Conservation (phyloP, 2,888 invertebrate species). For the Ochropacha duplaris region DNA sequence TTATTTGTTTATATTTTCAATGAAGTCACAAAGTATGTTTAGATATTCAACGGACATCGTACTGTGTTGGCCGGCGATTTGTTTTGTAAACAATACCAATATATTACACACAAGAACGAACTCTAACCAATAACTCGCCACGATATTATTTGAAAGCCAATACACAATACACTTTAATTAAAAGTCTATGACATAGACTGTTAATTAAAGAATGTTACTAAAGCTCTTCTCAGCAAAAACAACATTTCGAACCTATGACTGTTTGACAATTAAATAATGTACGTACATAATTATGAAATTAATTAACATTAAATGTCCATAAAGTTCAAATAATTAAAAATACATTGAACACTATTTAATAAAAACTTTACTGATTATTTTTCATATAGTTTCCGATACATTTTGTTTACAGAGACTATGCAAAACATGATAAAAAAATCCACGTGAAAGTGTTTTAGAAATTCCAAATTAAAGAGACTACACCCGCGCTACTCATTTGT, state of each 20-base stretch:
- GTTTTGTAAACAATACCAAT: slow-evolving; percentile 5
- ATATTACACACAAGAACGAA: neutral
- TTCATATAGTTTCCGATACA: too few relatives aligned
- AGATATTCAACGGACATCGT: neutral
- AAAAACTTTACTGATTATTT: too few relatives aligned
- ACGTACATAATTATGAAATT: too few relatives aligned
- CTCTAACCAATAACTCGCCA: slow-evolving; percentile 10
- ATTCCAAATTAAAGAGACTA: neutral
- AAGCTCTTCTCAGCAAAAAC: too few relatives aligned
- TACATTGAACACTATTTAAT: too few relatives aligned
- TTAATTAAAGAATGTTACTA: too few relatives aligned
- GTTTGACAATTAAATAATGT: too few relatives aligned
- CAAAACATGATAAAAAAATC: neutral
- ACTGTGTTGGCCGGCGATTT: neutral
- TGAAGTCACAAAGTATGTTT: neutral
- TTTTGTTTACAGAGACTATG: too few relatives aligned
- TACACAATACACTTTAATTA: neutral
- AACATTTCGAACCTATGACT: too few relatives aligned
- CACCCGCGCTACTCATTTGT: neutral
- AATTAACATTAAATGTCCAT: too few relatives aligned
- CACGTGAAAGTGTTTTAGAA: neutral
- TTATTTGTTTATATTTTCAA: neutral
- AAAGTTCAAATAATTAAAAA: too few relatives aligned
- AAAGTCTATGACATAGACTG: neutral
- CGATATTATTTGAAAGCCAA: slow-evolving; percentile 21